Evolutionary conservation across 2,113 vertebrate species (phyloP), one percentile per base, ranked within the genome.

Genomic region (Dicaeum eximium): DNA sequence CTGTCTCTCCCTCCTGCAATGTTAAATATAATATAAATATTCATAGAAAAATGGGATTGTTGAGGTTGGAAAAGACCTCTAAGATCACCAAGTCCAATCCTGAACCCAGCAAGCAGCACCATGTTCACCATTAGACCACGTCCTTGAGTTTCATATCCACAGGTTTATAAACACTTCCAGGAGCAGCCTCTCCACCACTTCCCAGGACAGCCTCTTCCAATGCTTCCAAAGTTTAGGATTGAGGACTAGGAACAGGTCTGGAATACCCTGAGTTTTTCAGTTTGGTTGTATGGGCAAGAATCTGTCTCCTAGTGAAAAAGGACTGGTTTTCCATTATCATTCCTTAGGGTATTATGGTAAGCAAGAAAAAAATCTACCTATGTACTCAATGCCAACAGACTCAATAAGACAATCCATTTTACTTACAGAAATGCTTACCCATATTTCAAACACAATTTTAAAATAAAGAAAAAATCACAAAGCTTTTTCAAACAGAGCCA

Each of bases 141-240:
- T 22, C 47, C 38, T 27, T 0, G 0, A 28, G 31, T 56, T 47
- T 23, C 27, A 69, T 2, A 35, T 2, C 40, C 30, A 48, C 31
- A 37, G 12, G 7, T 5, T 27, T 56, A 22, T 42, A 37, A 37
- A 17, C 28, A 9, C 9, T 51, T n/a, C 57, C 44, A 58, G 60
- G 27, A 31, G 24, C 13, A 15, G 7, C 14, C 31, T 57, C 18
- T 37, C 33, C 51, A 38, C 27, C 18, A 27, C 21, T 27, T 35
- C 25, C 47, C 35, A 42, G 27, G 53, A 33, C 4, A 66, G 45
- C 28, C 13, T 45, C 20, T 60, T 67, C 60, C 60, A 51, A 8
- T 3, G 15, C 23, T 71, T 42, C 45, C 45, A 61, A n/a, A 61
- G 31, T 17, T 25, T 16, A 8, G 62, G 33, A 62, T 18, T 3